Evolutionary conservation across 2,797 vertebrate species (phyloP).

Genomic region (Podarcis siculus): DNA sequence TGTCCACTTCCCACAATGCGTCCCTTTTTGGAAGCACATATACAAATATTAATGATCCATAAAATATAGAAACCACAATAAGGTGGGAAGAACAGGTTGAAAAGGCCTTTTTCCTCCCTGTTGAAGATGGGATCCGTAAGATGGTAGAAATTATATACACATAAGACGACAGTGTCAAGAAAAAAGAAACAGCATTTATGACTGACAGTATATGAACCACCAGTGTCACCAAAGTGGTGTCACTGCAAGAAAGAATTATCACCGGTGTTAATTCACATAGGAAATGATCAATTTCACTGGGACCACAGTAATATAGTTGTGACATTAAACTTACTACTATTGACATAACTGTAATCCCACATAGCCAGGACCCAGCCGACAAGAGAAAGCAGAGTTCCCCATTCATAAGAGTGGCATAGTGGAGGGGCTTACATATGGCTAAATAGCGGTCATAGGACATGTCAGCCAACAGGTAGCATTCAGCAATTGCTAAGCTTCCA

Average conservation of each 20-base stretch:
- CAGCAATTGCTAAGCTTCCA: constrained; percentile 59
- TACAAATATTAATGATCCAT: constrained; percentile 5
- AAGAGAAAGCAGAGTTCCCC: constrained; percentile 31
- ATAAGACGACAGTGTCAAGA: constrained; percentile 52
- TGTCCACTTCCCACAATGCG: not conserved
- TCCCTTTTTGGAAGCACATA: not conserved
- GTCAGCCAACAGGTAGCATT: constrained; percentile 57
- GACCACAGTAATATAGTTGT: constrained; percentile 46
- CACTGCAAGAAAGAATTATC: constrained; percentile 38
- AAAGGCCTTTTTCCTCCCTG: constrained; percentile 55
- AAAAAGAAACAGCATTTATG: constrained; percentile 53
- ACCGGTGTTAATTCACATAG: constrained; percentile 63
- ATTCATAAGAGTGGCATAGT: constrained; percentile 55
- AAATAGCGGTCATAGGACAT: constrained; percentile 65
- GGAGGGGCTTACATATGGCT: constrained; percentile 60
- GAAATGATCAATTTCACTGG: constrained; percentile 56
- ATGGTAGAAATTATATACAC: constrained; percentile 50
- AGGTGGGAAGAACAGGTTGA: constrained; percentile 70
- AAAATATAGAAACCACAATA: not conserved
- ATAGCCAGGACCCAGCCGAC: constrained; percentile 35
- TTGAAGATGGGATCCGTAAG: constrained; percentile 11
- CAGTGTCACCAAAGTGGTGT: constrained; percentile 27
- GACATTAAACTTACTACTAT: constrained; percentile 53
- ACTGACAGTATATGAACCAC: constrained; percentile 40
- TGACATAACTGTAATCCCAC: constrained; percentile 52